phyloP scores from a whole-genome alignment of 2,113 vertebrate genomes.

The Hoplias malabaricus region DNA sequence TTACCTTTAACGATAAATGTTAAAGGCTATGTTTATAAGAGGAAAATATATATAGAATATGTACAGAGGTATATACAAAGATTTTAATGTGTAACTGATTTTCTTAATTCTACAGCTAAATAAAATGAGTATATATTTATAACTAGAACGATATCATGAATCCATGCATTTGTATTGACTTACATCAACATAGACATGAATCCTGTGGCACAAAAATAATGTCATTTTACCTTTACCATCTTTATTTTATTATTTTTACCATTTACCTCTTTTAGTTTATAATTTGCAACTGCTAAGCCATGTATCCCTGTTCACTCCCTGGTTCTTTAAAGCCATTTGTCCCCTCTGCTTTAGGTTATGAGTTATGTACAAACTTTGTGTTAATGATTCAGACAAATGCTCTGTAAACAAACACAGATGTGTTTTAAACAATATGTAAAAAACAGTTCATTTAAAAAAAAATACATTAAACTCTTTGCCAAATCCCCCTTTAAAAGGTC shows the following conservation, averaged over 20 bases:
- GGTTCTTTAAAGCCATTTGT: not conserved
- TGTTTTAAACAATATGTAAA: not conserved
- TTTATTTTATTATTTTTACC: too few relatives aligned
- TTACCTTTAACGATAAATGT: constrained; percentile 10
- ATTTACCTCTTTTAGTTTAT: not conserved
- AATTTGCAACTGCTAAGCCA: not conserved
- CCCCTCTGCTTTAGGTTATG: not conserved
- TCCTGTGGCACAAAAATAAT: constrained; percentile 9
- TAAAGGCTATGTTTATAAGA: not conserved
- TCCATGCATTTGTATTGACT: not conserved
- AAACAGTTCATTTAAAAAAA: not conserved
- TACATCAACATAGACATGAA: constrained; percentile 10
- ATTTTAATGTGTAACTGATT: not conserved
- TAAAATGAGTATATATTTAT: not conserved
- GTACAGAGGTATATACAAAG: not conserved
- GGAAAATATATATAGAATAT: not conserved
- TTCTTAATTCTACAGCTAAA: not conserved
- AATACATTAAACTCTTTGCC: not conserved
- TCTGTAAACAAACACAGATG: not conserved
- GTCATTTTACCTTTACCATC: not conserved
- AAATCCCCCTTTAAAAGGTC: not conserved
- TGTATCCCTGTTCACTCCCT: not conserved
- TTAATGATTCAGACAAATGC: not conserved
- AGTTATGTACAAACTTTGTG: not conserved
- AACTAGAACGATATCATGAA: not conserved